Evolutionary conservation across 1,140 invertebrate genomes (phyloP).

Genomic region (Heliothis subflexa): DNA sequence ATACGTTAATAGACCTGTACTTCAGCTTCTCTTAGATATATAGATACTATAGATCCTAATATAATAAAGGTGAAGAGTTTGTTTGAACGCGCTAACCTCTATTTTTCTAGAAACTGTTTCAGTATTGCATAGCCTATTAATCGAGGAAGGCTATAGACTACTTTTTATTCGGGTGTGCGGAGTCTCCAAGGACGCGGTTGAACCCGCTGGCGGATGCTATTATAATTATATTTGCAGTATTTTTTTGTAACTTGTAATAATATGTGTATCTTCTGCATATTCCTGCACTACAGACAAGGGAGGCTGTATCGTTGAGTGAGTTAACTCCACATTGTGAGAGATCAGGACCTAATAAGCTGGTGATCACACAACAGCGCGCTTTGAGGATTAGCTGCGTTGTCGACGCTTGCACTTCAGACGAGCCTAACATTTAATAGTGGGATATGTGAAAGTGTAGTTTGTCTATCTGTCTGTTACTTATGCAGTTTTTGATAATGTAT

Average conservation of each 20-base stretch:
- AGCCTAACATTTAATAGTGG: neutral
- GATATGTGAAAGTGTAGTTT: neutral
- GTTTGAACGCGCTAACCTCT: too few relatives aligned
- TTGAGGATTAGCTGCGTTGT: neutral
- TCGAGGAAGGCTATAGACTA: too few relatives aligned
- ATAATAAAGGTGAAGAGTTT: too few relatives aligned
- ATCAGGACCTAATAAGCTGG: conserved; percentile 24
- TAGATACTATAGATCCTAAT: too few relatives aligned
- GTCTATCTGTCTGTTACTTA: too few relatives aligned
- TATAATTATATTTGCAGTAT: neutral
- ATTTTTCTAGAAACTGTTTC: too few relatives aligned
- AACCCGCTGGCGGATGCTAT: too few relatives aligned
- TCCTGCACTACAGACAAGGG: neutral
- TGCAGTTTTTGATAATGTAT: too few relatives aligned
- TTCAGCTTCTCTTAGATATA: neutral
- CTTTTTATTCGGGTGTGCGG: too few relatives aligned
- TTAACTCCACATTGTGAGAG: conserved; percentile 9
- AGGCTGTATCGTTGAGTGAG: neutral
- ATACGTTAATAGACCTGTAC: too few relatives aligned
- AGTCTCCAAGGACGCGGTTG: too few relatives aligned
- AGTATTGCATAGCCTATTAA: too few relatives aligned
- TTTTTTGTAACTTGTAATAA: neutral
- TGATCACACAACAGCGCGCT: neutral
- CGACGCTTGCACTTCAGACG: neutral
- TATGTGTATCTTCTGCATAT: neutral